Conservation (phyloP, 2,113 vertebrate genomes). For the Sander lucioperca region DNA sequence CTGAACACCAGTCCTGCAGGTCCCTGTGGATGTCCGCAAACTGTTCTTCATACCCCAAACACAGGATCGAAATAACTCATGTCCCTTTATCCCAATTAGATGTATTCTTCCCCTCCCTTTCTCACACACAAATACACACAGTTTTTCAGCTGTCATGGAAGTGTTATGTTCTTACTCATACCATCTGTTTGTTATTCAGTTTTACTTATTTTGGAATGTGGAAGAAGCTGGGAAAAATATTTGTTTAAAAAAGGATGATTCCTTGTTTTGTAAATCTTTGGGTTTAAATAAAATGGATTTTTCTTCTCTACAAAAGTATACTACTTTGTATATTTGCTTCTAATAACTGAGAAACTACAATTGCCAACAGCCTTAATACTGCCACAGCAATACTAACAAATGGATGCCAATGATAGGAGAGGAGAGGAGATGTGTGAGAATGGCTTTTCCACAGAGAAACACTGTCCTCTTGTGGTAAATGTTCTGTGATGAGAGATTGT, state of each 20-base stretch:
- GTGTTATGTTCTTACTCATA: background rate
- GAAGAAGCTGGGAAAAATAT: background rate
- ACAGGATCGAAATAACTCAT: constrained; percentile 47
- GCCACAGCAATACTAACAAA: constrained; percentile 8
- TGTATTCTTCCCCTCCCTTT: background rate
- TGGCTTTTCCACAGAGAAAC: constrained; percentile 44
- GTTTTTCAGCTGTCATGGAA: background rate
- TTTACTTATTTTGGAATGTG: background rate
- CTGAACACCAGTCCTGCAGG: constrained; percentile 60
- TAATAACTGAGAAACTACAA: background rate
- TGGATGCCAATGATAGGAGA: background rate
- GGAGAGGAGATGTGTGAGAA: background rate
- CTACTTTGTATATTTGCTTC: background rate
- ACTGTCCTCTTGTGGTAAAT: constrained; percentile 72
- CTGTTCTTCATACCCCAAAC: constrained; percentile 55
- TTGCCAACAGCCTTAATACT: background rate
- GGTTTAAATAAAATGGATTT: background rate
- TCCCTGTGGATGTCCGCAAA: constrained; percentile 56
- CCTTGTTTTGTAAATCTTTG: background rate
- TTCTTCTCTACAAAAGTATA: background rate
- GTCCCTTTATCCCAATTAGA: constrained; percentile 43
- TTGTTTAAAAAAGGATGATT: background rate
- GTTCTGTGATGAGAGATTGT: background rate
- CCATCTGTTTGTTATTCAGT: constrained; percentile 17
- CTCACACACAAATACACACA: constrained; percentile 4